Conservation (phyloP, 2,888 invertebrate genomes). For the Andrena dorsata region DNA sequence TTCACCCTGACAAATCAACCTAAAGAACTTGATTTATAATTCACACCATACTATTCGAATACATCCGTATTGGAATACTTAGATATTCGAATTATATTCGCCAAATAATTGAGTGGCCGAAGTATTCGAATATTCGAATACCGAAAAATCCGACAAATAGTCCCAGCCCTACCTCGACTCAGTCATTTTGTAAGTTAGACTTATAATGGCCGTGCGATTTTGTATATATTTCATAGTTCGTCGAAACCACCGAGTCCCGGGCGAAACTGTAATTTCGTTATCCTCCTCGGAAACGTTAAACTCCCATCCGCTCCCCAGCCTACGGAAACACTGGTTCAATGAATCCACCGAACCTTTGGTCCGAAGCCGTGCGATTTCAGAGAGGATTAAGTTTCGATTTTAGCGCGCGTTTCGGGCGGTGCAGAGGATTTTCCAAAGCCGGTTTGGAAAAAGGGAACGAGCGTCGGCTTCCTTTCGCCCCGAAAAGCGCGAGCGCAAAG, state of each 20-base stretch:
- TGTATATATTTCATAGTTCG: too few species aligned
- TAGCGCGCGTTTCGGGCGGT: constrained; percentile 10
- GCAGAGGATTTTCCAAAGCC: constrained; percentile 47
- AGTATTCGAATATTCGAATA: too few species aligned
- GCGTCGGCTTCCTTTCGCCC: background rate
- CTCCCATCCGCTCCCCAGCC: background rate
- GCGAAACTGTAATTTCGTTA: constrained; percentile 6
- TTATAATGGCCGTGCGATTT: too few species aligned
- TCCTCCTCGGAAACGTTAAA: background rate
- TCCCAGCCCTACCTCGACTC: too few species aligned
- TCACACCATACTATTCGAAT: too few species aligned
- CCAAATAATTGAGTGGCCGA: too few species aligned
- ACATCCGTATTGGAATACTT: too few species aligned
- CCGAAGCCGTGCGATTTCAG: background rate
- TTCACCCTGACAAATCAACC: too few species aligned
- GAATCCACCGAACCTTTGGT: background rate
- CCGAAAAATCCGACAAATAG: too few species aligned
- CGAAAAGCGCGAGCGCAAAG: constrained; percentile 18
- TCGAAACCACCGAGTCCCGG: too few species aligned
- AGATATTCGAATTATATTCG: too few species aligned
- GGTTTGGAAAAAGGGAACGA: constrained; percentile 23
- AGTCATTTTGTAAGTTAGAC: background rate
- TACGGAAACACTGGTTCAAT: background rate
- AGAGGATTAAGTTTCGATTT: constrained; percentile 45
- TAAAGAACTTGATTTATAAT: too few species aligned